These are phyloP conservation scores for Monodelphis domestica DNA, from an alignment of 2,797 vertebrate species.

Conservation along the genomic window DNA sequence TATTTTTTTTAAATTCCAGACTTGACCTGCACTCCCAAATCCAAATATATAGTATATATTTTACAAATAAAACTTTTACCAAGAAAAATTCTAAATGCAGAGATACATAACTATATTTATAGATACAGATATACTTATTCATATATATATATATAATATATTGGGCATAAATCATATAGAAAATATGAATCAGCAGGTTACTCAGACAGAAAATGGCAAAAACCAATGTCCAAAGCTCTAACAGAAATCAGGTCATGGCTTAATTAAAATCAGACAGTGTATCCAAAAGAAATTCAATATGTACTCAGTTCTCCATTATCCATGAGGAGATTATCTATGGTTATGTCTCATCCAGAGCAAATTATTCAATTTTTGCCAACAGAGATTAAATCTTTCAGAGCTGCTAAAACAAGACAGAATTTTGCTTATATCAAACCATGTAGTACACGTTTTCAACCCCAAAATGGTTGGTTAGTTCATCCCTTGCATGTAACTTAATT, in stretches of 20 bases:
- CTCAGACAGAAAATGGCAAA: neutral
- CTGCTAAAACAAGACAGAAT: neutral
- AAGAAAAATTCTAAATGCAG: neutral
- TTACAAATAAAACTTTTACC: conserved; percentile 9
- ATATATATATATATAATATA: neutral
- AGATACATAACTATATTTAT: neutral
- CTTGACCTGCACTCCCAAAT: neutral
- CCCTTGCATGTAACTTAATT: neutral
- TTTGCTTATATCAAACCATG: neutral
- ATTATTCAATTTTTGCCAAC: neutral
- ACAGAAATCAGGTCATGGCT: neutral
- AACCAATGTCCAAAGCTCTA: neutral
- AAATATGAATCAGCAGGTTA: neutral
- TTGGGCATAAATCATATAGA: neutral
- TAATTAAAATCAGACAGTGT: neutral
- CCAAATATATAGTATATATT: neutral
- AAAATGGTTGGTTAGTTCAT: neutral
- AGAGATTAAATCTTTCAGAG: neutral
- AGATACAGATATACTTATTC: neutral
- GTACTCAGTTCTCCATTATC: neutral
- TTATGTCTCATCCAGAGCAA: neutral
- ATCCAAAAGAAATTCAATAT: neutral
- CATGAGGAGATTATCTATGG: neutral
- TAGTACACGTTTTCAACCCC: neutral
- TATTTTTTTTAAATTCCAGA: neutral